Percentiles rank a stretch among this genome's conserved stretches.
Evolutionary conservation across 2,888 invertebrate genomes (phyloP).

Genomic region (Oligia latruncula): DNA sequence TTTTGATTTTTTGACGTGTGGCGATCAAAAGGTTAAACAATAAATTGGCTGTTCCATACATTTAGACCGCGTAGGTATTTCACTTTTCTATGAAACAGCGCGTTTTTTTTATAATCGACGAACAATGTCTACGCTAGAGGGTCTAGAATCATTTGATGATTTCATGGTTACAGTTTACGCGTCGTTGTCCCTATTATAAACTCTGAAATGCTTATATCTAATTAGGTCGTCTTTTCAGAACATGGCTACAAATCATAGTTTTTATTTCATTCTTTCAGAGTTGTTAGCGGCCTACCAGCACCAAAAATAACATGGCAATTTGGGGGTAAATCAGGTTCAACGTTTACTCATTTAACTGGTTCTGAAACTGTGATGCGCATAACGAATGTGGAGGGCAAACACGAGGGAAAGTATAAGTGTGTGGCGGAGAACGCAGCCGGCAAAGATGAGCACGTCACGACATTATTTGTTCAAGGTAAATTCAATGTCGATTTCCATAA

Average conservation of each 20-base stretch:
- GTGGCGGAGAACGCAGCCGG: constrained; percentile 34
- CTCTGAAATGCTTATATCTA: background rate
- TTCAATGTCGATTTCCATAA: background rate
- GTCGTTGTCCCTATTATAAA: background rate
- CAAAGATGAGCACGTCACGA: constrained; percentile 32
- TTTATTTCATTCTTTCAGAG: constrained; percentile 19
- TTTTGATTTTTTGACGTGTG: too few species aligned
- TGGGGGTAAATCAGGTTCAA: constrained; percentile 9
- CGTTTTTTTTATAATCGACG: background rate
- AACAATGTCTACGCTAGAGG: background rate
- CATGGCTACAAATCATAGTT: background rate
- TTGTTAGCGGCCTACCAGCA: constrained; percentile 39
- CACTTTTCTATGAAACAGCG: too few species aligned
- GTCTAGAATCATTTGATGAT: background rate
- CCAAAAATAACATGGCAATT: constrained; percentile 54
- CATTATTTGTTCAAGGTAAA: constrained; percentile 48
- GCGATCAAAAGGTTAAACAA: too few species aligned
- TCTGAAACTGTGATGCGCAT: constrained; percentile 29
- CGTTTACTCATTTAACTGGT: constrained; percentile 5
- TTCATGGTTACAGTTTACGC: background rate
- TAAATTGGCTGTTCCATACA: too few species aligned
- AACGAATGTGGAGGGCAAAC: constrained; percentile 8
- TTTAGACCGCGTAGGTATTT: too few species aligned
- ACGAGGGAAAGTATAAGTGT: constrained; percentile 52
- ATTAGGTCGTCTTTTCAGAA: background rate